Conservation (phyloP, 2,888 invertebrate species). For the Leucoptera coffeella region DNA sequence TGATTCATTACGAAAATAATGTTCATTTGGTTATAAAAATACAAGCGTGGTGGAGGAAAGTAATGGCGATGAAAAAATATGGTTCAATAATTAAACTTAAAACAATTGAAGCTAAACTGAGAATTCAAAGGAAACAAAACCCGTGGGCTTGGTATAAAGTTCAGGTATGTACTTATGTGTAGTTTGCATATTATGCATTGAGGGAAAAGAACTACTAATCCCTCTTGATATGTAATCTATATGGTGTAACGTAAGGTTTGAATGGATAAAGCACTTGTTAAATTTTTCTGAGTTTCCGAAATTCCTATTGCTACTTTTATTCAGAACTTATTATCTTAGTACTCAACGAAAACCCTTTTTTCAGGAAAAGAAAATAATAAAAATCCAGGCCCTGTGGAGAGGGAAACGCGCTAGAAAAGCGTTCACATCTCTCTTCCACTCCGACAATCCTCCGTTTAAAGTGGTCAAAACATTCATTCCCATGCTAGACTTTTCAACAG, state of each 20-base stretch:
- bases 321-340: no score
- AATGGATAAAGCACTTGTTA: no score
- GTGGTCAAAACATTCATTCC: constrained; percentile 63
- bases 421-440: constrained; percentile 53
- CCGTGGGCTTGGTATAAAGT: constrained; percentile 44
- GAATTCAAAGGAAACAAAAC: constrained; percentile 25
- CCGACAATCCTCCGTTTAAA: constrained; percentile 51
- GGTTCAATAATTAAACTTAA: constrained; percentile 33
- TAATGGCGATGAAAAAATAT: constrained; percentile 34
- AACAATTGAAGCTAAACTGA: constrained; percentile 26
- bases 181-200: background rate
- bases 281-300: no score
- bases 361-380: constrained; percentile 51
- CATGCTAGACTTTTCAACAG: constrained; percentile 62
- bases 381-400: constrained; percentile 65
- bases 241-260: no score
- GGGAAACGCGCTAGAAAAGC: constrained; percentile 58
- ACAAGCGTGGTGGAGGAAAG: constrained; percentile 60
- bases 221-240: no score
- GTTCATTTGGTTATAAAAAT: constrained; percentile 34
- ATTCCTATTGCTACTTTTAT: no score
- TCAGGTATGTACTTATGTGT: constrained; percentile 25
- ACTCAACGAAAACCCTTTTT: no score
- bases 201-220: no score
- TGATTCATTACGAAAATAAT: constrained; percentile 31